These are phyloP conservation scores for Apogon talboti DNA, from an alignment of 2,797 vertebrate species.

Conservation along the genomic window DNA sequence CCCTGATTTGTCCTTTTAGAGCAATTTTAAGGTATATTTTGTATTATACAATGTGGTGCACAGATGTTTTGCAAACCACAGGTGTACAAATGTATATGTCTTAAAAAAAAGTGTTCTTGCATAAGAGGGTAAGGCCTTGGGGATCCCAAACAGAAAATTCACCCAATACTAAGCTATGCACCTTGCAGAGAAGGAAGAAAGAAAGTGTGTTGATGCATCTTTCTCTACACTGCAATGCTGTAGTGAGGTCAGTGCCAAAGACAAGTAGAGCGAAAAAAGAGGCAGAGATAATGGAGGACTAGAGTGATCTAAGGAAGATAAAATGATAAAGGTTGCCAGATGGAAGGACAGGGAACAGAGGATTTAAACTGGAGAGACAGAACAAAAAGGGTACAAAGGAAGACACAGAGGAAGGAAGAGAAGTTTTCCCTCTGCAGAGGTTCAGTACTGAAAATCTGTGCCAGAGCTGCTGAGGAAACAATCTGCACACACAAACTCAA, in stretches of 20 bases:
- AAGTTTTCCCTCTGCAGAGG: slow-evolving; percentile 70
- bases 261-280: slow-evolving; percentile 60
- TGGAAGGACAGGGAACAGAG: slow-evolving; percentile 43
- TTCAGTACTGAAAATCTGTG: slow-evolving; percentile 61
- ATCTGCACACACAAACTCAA: slow-evolving; percentile 23
- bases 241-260: slow-evolving; percentile 72
- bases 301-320: slow-evolving; percentile 65
- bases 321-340: slow-evolving; percentile 61
- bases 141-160: slow-evolving; percentile 23
- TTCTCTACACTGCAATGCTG: slow-evolving; percentile 74
- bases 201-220: slow-evolving; percentile 66
- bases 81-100: slow-evolving; percentile 21
- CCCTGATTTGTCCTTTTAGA: background rate
- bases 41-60: slow-evolving; percentile 8
- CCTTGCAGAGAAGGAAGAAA: slow-evolving; percentile 56
- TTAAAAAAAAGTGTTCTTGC: slow-evolving; percentile 13
- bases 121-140: slow-evolving; percentile 41
- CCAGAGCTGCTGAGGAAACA: slow-evolving; percentile 61
- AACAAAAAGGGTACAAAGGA: slow-evolving; percentile 37
- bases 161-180: slow-evolving; percentile 30
- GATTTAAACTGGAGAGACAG: slow-evolving; percentile 42
- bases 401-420: slow-evolving; percentile 31
- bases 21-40: background rate
- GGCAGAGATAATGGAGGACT: slow-evolving; percentile 61
- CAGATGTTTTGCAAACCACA: slow-evolving; percentile 39